Percentiles rank a stretch among this genome's conserved stretches.
Evolutionary conservation across 2,888 invertebrate species (phyloP).

Genomic region (Lepidocyrtoides sp.): DNA sequence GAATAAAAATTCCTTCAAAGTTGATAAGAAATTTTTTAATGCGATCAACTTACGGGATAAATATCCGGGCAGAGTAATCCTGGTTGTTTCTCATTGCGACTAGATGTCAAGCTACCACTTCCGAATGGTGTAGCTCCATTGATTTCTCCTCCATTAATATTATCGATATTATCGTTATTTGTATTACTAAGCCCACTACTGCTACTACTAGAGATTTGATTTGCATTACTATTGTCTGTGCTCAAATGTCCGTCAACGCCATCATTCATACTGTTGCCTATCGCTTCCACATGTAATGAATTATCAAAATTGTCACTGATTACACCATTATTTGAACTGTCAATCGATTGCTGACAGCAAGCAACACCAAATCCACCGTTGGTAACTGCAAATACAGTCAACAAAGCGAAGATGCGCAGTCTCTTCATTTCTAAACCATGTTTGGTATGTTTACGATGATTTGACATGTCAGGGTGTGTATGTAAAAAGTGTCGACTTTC

Average conservation of each 20-base stretch:
- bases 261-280: not conserved
- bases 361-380: conserved; percentile 34
- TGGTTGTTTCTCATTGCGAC: conserved; percentile 83
- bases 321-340: conserved; percentile 67
- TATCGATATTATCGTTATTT: conserved; percentile 56
- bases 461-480: not conserved
- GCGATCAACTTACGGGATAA: conserved; percentile 81
- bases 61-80: conserved; percentile 84
- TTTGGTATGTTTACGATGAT: not conserved
- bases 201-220: conserved; percentile 48
- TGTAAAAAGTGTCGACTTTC: not conserved
- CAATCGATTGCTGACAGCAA: conserved; percentile 68
- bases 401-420: conserved; percentile 29
- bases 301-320: conserved; percentile 72
- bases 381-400: conserved; percentile 37
- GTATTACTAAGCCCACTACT: not conserved
- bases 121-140: conserved; percentile 78
- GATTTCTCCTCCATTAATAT: conserved; percentile 76
- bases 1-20: not conserved
- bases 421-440: conserved; percentile 38
- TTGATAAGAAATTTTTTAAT: not conserved
- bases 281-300: conserved; percentile 24
- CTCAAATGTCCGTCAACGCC: conserved; percentile 62
- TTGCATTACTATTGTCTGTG: conserved; percentile 72
- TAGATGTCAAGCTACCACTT: conserved; percentile 77